Evolutionary conservation across 2,888 invertebrate genomes (phyloP), one percentile per base, ranked within the genome.

Genomic region (Corbicula japonica): DNA sequence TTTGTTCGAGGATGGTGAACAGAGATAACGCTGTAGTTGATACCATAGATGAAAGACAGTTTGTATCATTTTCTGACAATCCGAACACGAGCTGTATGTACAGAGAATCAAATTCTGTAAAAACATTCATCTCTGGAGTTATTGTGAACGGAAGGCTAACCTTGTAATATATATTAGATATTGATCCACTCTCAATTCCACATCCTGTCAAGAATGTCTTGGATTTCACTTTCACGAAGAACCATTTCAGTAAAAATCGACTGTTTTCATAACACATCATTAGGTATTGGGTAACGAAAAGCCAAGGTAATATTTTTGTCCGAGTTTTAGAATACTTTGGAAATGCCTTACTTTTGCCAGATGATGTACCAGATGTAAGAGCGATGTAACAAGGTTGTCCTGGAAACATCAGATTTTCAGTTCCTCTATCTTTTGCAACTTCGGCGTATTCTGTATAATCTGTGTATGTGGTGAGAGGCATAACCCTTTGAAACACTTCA

Each of bases 281-380:
- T 1, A 38, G 1, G 21, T 52, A n/a, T 1, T 35, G 50, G 2
- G 54, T 6, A 12, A 54, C 12, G 2, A 52, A 10, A 5, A 66
- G 18, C 18, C 38, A 52, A 12, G 38, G 23, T 26, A 66, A 18
- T 12, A 15, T 50, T n/a, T 38, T 38, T 5, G n/a, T 46, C 38
- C 62, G 50, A 26, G 61, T 41, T n/a, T 38, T 38, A n/a, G n/a
- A 18, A 41, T 30, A 63, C 44, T 76, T 83, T 21, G 79, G 76
- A 46, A 60, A 80, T 10, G 48, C 35, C 61, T 83, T 83, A 26
- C 74, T 70, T 60, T 72, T 76, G 3, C 79, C 79, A 26, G 74
- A 66, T 12, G 71, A 72, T 15, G 83, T 80, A 30, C 83, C 83
- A 18, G 83, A 80, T 18, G 83, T 74, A 15, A 66, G 38, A 15